Percentiles rank a stretch among this genome's conserved stretches.
phyloP scores from a whole-genome alignment of 2,797 vertebrate genomes.

The Cichlasoma orientale region DNA sequence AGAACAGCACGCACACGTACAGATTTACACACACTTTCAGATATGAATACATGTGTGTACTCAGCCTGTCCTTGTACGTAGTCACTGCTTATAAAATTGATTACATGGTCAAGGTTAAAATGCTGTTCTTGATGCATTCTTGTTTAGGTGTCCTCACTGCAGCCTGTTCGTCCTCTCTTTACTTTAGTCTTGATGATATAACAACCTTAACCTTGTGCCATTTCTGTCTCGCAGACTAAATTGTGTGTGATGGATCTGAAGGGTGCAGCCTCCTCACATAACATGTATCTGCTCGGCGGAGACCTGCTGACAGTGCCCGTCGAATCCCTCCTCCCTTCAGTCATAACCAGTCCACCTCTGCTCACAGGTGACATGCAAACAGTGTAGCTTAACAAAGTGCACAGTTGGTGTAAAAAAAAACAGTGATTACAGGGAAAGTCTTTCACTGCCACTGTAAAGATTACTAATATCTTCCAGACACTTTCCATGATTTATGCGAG shows the following conservation, averaged over 20 bases:
- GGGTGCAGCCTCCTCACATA: slow-evolving; percentile 82
- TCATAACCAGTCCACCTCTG: slow-evolving; percentile 26
- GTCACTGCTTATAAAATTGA: not conserved
- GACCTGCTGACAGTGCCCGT: slow-evolving; percentile 78
- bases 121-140: not conserved
- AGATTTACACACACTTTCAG: not conserved
- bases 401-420: not conserved
- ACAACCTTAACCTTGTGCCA: not conserved
- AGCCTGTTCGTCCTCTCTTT: not conserved
- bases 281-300: slow-evolving; percentile 87
- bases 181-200: not conserved
- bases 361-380: slow-evolving; percentile 67
- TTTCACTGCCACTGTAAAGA: not conserved
- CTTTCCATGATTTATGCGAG: not conserved
- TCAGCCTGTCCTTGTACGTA: not conserved
- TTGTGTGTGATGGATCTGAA: slow-evolving; percentile 83
- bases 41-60: not conserved
- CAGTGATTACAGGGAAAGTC: not conserved
- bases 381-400: not conserved
- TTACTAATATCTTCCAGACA: slow-evolving; percentile 5
- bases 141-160: not conserved
- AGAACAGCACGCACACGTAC: slow-evolving; percentile 1
- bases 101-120: not conserved
- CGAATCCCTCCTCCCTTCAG: slow-evolving; percentile 80
- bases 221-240: slow-evolving; percentile 71